Base-by-base conservation (phyloP, 2,113 vertebrate genomes). In the Microcebus murinus region DNA sequence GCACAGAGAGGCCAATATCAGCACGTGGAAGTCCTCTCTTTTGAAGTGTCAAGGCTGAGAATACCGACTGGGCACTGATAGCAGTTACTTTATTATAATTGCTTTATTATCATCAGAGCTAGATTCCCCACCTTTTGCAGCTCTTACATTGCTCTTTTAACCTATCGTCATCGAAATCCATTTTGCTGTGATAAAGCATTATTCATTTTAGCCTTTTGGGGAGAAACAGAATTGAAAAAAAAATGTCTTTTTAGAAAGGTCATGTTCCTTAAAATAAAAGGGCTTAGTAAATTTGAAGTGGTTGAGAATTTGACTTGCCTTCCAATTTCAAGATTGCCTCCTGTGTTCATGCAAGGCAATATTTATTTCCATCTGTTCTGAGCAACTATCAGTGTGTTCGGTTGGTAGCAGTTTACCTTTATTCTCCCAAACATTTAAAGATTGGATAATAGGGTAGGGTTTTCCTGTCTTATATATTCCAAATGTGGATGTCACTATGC, bases 241-340 rank as follows among this genome's bases (percentile, higher is more conserved):
- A 82, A 50, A 34, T 96, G 50, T 94, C 93, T 77, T 76, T 94
- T 95, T 82, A 76, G 65, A 96, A 97, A 98, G 83, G 87, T 91
- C 91, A 87, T 42, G 76, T 96, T 93, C 57, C 79, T 94, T 96
- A 95, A 97, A 97, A 94, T 97, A 94, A 97, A 97, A 96, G 52
- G 61, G 36, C 42, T 81, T 81, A 77, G 87, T 50, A 91, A 89
- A 95, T 73, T 77, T 81, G 42, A 97, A 95, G 59, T 95, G 70
- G 65, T 86, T 95, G 80, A 87, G 59, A 82, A 94, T 95, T 96
- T 94, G 85, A 83, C 65, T 95, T 90, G 91, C 65, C 29, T 90
- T 90, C 87, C 83, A 81, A 14, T 96, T 93, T 79, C 45, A 77
- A 81, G 81, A 87, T 36, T 90, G 87, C 65, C 20, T 96, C 67